Evolutionary conservation across 2,888 invertebrate species (phyloP).

Genomic region (Odontomyia ornata): DNA sequence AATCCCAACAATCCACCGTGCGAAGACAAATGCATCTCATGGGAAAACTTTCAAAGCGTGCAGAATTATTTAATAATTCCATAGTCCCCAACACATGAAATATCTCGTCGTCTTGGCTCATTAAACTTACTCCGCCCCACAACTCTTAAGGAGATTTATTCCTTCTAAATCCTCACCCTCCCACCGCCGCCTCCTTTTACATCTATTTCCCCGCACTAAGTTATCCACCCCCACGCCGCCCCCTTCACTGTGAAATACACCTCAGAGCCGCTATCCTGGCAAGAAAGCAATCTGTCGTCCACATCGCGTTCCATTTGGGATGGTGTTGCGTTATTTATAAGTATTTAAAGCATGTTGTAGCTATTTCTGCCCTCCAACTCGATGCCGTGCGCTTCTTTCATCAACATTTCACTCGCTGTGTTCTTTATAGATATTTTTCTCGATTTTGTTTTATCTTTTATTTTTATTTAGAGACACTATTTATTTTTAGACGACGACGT

Average conservation of each 20-base stretch:
- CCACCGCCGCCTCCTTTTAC: neutral
- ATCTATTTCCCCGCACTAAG: too few species aligned
- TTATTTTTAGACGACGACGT: conserved; percentile 32
- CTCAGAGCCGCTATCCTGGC: neutral
- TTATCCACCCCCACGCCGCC: too few species aligned
- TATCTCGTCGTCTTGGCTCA: neutral
- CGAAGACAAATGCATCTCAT: too few species aligned
- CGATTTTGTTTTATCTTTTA: neutral
- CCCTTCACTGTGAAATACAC: too few species aligned
- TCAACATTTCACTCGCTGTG: conserved; percentile 16
- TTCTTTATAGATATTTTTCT: too few species aligned
- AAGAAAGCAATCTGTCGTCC: conserved; percentile 5
- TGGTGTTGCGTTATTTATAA: conserved; percentile 36
- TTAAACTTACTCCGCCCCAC: neutral
- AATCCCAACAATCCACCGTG: too few species aligned
- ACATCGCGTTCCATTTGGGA: neutral
- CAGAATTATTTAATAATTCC: neutral
- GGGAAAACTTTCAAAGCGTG: neutral
- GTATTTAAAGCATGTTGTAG: conserved; percentile 9
- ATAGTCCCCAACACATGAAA: neutral
- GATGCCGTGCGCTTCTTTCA: conserved; percentile 26
- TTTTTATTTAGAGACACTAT: conserved; percentile 29
- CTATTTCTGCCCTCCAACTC: conserved; percentile 28
- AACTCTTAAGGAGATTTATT: neutral
- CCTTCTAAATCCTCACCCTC: neutral